Percentiles rank a stretch among this genome's conserved stretches.
phyloP scores from a whole-genome alignment of 2,113 vertebrate genomes.

The Poeciliopsis turrubarensis region DNA sequence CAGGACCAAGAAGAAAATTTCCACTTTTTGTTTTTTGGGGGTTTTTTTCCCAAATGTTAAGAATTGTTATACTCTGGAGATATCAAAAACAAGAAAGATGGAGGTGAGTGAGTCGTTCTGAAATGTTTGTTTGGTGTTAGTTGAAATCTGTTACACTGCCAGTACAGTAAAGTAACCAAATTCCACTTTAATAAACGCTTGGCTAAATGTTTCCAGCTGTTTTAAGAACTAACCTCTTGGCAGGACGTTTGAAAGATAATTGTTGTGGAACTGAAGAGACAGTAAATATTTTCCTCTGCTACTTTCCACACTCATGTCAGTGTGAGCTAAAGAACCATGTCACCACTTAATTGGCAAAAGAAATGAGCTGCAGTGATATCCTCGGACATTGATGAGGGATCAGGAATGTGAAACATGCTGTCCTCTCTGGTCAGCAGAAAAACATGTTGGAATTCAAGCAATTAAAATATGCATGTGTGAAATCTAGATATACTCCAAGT shows the following conservation, averaged over 20 bases:
- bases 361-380: not conserved
- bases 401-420: constrained; percentile 34
- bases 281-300: not conserved
- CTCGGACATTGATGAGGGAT: constrained; percentile 3
- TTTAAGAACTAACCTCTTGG: not conserved
- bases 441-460: not conserved
- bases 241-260: not conserved
- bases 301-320: not conserved
- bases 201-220: not conserved
- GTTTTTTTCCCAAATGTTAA: not conserved
- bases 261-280: not conserved
- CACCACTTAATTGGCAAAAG: not conserved
- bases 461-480: not conserved
- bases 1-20: constrained; percentile 15
- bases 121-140: not conserved
- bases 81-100: constrained; percentile 39
- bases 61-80: constrained; percentile 2
- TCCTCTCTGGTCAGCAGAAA: not conserved
- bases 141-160: not conserved
- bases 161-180: not conserved
- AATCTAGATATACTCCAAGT: not conserved
- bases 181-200: not conserved
- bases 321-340: not conserved
- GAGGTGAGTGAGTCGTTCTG: constrained; percentile 72
- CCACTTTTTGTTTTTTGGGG: not conserved